phyloP scores from a whole-genome alignment of 1,140 invertebrate genomes.

The Procambarus virginalis region DNA sequence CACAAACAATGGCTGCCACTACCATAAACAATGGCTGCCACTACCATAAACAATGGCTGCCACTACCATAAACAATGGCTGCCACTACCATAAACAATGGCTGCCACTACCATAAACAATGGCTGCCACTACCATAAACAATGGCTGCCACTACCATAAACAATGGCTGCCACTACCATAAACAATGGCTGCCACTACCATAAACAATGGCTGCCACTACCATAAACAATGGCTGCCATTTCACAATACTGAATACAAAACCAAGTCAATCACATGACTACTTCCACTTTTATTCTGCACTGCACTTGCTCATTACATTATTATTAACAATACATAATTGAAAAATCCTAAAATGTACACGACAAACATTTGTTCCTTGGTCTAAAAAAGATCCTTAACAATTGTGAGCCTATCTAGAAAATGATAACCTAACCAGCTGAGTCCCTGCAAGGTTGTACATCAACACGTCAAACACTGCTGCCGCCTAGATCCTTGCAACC shows the following conservation, averaged over 20 bases:
- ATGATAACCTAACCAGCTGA: conserved; percentile 5
- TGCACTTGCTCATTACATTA: conserved; percentile 8
- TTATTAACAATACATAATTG: conserved; percentile 21
- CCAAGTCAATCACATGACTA: background rate
- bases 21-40: conserved; percentile 6
- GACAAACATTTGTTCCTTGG: conserved; percentile 31
- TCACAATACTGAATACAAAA: background rate
- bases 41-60: conserved; percentile 2
- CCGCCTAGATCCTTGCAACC: background rate
- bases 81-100: too few relatives aligned
- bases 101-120: background rate
- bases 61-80: conserved; percentile 3
- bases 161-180: too few relatives aligned
- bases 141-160: too few relatives aligned
- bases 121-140: too few relatives aligned
- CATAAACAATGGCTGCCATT: conserved; percentile 2
- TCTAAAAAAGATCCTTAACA: conserved; percentile 45
- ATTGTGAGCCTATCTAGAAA: conserved; percentile 42
- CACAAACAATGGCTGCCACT: conserved; percentile 6
- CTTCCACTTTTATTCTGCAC: conserved; percentile 8
- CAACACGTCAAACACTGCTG: background rate
- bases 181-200: too few relatives aligned
- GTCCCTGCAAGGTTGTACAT: conserved; percentile 10
- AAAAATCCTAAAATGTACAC: conserved; percentile 22
- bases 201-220: background rate